Conservation (phyloP, 2,888 invertebrate species). For the Cancer borealis region DNA sequence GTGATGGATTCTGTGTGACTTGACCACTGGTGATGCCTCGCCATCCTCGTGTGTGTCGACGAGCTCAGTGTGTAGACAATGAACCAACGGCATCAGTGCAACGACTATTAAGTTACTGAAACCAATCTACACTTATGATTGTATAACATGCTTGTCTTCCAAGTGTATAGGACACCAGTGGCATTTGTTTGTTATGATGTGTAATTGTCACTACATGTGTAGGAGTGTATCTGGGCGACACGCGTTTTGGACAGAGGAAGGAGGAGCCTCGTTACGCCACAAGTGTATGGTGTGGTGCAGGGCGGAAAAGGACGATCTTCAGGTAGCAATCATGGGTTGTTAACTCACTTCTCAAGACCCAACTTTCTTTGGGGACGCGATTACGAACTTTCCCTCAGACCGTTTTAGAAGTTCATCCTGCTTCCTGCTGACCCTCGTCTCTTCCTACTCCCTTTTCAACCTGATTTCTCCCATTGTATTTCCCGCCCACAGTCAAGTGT, state of each 20-base stretch:
- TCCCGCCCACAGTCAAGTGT: background rate
- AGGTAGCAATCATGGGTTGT: background rate
- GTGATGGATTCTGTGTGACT: background rate
- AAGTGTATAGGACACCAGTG: background rate
- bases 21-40: background rate
- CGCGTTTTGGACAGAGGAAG: background rate
- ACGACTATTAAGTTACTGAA: background rate
- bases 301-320: background rate
- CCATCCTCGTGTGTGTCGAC: background rate
- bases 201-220: background rate
- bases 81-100: background rate
- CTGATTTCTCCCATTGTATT: background rate
- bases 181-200: background rate
- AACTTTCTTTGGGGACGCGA: background rate
- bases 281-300: background rate
- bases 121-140: background rate
- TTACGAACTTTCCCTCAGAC: background rate
- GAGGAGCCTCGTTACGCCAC: background rate
- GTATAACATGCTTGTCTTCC: background rate
- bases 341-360: background rate
- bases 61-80: background rate
- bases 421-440: background rate
- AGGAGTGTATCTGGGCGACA: background rate
- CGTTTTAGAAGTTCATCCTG: conserved; percentile 21
- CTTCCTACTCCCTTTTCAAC: background rate